Evolutionary conservation across 2,797 vertebrate species (phyloP).

Genomic region (Falco concolor): DNA sequence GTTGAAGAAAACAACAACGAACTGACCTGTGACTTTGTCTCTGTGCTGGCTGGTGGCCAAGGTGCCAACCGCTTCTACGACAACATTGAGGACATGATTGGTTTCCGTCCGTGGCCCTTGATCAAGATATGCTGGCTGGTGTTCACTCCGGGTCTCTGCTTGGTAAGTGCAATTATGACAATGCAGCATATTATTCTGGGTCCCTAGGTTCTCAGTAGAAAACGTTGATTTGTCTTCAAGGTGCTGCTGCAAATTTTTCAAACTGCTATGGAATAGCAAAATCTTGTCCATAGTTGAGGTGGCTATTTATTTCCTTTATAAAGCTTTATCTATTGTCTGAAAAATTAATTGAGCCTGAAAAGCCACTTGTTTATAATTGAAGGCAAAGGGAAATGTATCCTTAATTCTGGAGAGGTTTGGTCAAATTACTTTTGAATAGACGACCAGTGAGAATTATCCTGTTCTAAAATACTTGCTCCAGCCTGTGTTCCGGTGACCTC

Average conservation of each 20-base stretch:
- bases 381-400: background rate
- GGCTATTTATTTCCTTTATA: background rate
- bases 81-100: slow-evolving; percentile 87
- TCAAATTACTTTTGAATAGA: background rate
- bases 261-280: background rate
- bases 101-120: slow-evolving; percentile 79
- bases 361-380: background rate
- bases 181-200: background rate
- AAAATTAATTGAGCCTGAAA: background rate
- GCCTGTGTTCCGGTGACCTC: background rate
- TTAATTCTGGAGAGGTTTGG: background rate
- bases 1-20: background rate
- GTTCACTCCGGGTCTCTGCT: slow-evolving; percentile 79
- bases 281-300: background rate
- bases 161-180: slow-evolving; percentile 68
- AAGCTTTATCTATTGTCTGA: background rate
- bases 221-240: background rate
- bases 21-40: background rate
- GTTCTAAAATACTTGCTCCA: background rate
- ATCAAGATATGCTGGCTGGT: slow-evolving; percentile 86
- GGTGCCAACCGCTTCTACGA: slow-evolving; percentile 85
- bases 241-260: background rate
- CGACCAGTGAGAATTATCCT: background rate
- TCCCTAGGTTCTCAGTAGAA: background rate
- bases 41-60: slow-evolving; percentile 25